Conservation (phyloP, 2,113 vertebrate genomes). For the Pachypanchax playfairii region DNA sequence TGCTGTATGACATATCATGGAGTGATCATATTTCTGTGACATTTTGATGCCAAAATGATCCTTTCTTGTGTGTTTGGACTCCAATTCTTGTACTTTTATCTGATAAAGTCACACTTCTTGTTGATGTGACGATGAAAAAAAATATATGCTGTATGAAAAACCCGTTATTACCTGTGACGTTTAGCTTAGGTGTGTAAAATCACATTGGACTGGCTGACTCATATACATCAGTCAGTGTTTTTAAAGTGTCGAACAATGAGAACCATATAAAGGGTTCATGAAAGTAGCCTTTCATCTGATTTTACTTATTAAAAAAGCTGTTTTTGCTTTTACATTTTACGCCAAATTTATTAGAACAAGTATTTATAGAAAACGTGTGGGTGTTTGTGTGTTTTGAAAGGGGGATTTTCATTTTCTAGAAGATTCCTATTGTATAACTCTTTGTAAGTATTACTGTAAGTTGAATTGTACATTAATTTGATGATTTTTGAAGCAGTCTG, state of each 20-base stretch:
- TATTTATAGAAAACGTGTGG: slow-evolving; percentile 68
- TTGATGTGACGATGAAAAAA: slow-evolving; percentile 45
- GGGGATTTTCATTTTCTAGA: slow-evolving; percentile 61
- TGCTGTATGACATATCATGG: slow-evolving; percentile 62
- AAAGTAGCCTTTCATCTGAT: slow-evolving; percentile 51
- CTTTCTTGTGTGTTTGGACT: slow-evolving; percentile 26
- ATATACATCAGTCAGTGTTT: slow-evolving; percentile 60
- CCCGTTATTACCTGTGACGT: slow-evolving; percentile 35
- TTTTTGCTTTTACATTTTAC: slow-evolving; percentile 53
- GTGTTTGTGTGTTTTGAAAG: slow-evolving; percentile 59
- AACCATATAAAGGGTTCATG: slow-evolving; percentile 51
- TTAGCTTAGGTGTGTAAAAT: slow-evolving; percentile 51
- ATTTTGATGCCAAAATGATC: slow-evolving; percentile 49
- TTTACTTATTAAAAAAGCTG: slow-evolving; percentile 54
- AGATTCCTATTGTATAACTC: slow-evolving; percentile 65
- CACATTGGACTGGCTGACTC: slow-evolving; percentile 47
- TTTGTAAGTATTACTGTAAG: slow-evolving; percentile 76
- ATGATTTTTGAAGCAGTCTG: slow-evolving; percentile 53
- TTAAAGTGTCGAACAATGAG: slow-evolving; percentile 54
- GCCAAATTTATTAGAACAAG: slow-evolving; percentile 72
- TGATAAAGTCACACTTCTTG: slow-evolving; percentile 45
- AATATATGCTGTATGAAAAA: slow-evolving; percentile 25
- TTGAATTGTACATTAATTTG: slow-evolving; percentile 73
- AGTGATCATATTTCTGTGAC: slow-evolving; percentile 55
- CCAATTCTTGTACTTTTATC: slow-evolving; percentile 28